A percentile compares a stretch with the other conserved stretches of the same genome.
Conservation (phyloP, 2,888 invertebrate genomes). For the Torymus aiolomorphi region DNA sequence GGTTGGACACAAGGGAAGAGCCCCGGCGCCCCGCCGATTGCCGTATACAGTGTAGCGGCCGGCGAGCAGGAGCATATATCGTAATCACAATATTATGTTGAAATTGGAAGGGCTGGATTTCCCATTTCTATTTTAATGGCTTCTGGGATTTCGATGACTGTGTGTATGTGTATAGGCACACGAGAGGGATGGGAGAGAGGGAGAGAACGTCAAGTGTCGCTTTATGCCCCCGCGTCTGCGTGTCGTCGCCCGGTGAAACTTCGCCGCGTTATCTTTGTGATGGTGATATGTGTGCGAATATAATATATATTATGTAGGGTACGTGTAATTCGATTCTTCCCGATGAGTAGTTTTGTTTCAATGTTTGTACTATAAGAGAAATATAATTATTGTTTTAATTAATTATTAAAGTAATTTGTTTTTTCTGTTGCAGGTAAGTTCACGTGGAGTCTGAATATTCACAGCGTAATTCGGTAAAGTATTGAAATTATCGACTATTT, state of each 20-base stretch:
- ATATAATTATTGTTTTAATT: not conserved
- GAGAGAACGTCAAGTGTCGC: conserved; percentile 63
- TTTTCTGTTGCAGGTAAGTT: conserved; percentile 49
- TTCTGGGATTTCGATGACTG: conserved; percentile 69
- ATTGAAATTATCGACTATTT: conserved; percentile 25
- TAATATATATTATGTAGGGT: no score
- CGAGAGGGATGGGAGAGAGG: conserved; percentile 27
- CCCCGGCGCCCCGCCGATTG: conserved; percentile 16
- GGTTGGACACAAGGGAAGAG: conserved; percentile 38
- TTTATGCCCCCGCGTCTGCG: conserved; percentile 60
- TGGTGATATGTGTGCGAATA: no score
- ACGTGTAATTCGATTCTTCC: no score
- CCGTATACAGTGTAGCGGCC: conserved; percentile 45
- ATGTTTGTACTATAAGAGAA: no score
- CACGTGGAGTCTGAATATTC: not conserved
- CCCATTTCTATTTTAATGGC: conserved; percentile 74
- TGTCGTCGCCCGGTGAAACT: conserved; percentile 29
- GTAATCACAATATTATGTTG: conserved; percentile 74
- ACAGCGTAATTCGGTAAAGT: conserved; percentile 27
- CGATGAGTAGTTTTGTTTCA: no score
- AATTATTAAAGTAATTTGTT: not conserved
- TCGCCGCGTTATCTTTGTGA: conserved; percentile 28
- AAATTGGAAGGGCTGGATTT: conserved; percentile 72
- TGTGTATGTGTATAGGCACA: no score
- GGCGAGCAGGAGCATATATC: conserved; percentile 64